Conservation (phyloP, 2,797 vertebrate genomes). For the Sylvilagus floridanus region DNA sequence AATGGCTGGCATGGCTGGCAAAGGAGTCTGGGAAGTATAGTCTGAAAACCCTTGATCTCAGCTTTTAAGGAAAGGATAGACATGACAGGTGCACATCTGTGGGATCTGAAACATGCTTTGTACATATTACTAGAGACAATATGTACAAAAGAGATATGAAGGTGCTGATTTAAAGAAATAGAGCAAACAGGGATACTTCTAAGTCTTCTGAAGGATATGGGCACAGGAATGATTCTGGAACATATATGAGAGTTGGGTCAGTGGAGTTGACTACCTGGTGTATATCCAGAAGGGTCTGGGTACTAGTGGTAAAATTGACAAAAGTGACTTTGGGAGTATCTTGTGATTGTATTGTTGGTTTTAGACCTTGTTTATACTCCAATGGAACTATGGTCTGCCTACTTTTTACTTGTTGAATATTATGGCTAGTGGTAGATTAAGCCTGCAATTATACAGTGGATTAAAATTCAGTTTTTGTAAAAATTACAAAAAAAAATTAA, state of each 20-base stretch:
- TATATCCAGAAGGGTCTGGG: not conserved
- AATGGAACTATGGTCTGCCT: too few species aligned
- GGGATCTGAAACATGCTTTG: too few species aligned
- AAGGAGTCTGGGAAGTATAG: not conserved
- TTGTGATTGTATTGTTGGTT: too few species aligned
- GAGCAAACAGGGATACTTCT: not conserved
- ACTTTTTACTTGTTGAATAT: too few species aligned
- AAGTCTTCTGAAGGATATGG: not conserved
- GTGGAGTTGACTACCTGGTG: not conserved
- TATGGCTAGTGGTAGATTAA: too few species aligned
- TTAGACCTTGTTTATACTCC: too few species aligned
- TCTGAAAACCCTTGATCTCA: not conserved
- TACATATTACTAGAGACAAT: not conserved
- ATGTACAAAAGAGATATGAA: not conserved
- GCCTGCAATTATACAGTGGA: too few species aligned
- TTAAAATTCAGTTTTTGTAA: too few species aligned
- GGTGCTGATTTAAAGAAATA: not conserved
- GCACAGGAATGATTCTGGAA: not conserved
- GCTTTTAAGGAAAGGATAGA: not conserved
- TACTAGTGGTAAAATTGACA: not conserved
- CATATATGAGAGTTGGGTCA: not conserved
- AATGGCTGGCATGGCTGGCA: not conserved
- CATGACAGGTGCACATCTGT: too few species aligned
- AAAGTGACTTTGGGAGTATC: not conserved
- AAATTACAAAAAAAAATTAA: too few species aligned